Evolutionary conservation across 2,888 invertebrate species (phyloP), one percentile per base, ranked within the genome.

Genomic region (Galeruca laticollis): DNA sequence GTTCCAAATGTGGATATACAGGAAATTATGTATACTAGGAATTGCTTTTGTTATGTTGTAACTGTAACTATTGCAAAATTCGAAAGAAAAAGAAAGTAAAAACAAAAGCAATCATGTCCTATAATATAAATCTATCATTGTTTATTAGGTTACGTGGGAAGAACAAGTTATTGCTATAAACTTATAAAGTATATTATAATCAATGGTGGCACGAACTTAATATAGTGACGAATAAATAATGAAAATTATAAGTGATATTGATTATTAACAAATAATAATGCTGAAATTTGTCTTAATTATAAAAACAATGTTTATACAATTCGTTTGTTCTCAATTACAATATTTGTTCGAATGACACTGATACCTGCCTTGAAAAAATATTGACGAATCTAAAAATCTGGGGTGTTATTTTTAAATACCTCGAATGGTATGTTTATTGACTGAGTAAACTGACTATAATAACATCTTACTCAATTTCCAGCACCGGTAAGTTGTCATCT

Each of bases 361-460:
- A 26, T 26, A 26, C 26, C 26, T 5, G 26, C 8, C 18, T n/a
- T 15, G 47, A 37, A 13, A 64, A 43, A 64, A 64, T 64, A 64
- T 64, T 64, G 64, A 64, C 64, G 56, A 56, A 63, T 63, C 63
- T 54, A 37, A 13, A 51, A 26, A 54, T 43, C 47, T 47, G 64
- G 56, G 56, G 56, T 64, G 64, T 57, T 64, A 64, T 64, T 64
- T 64, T 56, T 56, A 56, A 64, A 64, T 35, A n/a, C 11, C 63
- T 31, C 57, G 26, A 40, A 63, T 15, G 18, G 9, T 51, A 21
- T 31, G 35, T 51, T 60, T 66, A 65, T 65, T 69, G 43, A 65
- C 64, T 52, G 37, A 49, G 69, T 70, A 70, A 66, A 70, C 61
- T 61, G 65, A 70, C 47, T 52, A 52, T 47, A 49, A 54, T 47